Base-by-base conservation (phyloP, 2,113 vertebrate species). In the Numenius arquata region DNA sequence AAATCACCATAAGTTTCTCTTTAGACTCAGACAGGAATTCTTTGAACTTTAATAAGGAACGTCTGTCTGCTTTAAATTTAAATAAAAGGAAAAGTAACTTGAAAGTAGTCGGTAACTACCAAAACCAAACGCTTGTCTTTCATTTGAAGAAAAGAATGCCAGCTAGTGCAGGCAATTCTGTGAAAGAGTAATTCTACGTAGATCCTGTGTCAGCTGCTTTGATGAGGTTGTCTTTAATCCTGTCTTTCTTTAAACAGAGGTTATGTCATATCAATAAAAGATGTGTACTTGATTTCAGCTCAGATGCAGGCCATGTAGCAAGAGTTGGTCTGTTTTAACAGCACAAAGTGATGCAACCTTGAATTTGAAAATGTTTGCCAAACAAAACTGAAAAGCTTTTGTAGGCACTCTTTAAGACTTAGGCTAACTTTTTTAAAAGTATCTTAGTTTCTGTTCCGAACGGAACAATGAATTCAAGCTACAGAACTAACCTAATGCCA, bases 281-380 rank as follows among this genome's bases (percentile, higher is more conserved):
- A 65, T 12, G 4, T 12, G 8, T 45, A 22, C 20, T 68, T 40
- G 4, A 62, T 88, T 66, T 81, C 55, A 40, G 59, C 73, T 70
- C 0, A 0, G 11, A 58, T 77, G 22, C 63, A 38, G 36, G 45
- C 29, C 19, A 8, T 5, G 0, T 48, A 80, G 41, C 63, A 81
- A 74, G 27, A 41, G 15, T 62, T 61, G 15, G 12, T 67, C 29
- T 89, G 50, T 78, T 90, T 71, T 91, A 84, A 71, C 13, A 58
- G 36, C 32, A 74, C n/a, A 85, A 94, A 27, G 50, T 67, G 5
- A 55, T 75, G n/a, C 29, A 77, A 8, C 7, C 3, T 50, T 73
- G 67, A 65, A 72, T 91, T 65, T 68, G 27, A 76, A 91, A 82
- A 47, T 18, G 11, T 71, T 81, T 71, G 72, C 12, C 43, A 67